A percentile compares a stretch with the other conserved stretches of the same genome.
These are phyloP conservation scores for Dipodomys merriami DNA, from an alignment of 2,113 vertebrate genomes.

Conservation along the genomic window DNA sequence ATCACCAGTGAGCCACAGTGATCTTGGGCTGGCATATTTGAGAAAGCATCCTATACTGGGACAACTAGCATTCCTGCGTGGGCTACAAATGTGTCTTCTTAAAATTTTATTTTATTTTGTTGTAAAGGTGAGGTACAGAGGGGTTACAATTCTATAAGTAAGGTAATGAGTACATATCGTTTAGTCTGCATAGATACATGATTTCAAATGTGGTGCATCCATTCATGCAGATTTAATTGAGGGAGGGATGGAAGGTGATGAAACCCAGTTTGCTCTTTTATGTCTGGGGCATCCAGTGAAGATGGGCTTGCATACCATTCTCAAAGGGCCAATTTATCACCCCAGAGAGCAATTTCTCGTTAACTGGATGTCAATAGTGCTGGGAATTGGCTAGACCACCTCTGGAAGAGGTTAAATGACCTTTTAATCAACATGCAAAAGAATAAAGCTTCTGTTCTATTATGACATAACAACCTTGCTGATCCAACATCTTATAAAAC, in stretches of 20 bases:
- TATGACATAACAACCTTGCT: slow-evolving; percentile 35
- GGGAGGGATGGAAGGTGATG: slow-evolving; percentile 28
- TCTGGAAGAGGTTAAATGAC: slow-evolving; percentile 78
- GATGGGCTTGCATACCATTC: slow-evolving; percentile 84
- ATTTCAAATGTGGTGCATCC: slow-evolving; percentile 79
- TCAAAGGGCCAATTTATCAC: slow-evolving; percentile 82
- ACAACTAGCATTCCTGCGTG: slow-evolving; percentile 80
- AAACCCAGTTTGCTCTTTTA: slow-evolving; percentile 80
- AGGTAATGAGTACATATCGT: background rate
- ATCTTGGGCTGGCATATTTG: slow-evolving; percentile 70
- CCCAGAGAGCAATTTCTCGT: slow-evolving; percentile 75
- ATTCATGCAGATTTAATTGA: slow-evolving; percentile 77
- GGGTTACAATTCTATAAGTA: no score
- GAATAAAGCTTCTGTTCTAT: slow-evolving; percentile 60
- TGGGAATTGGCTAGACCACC: slow-evolving; percentile 62
- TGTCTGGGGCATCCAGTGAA: slow-evolving; percentile 82
- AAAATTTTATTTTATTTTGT: no score
- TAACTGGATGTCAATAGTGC: slow-evolving; percentile 77
- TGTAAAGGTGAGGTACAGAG: no score
- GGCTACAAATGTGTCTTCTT: slow-evolving; percentile 75
- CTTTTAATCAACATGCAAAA: slow-evolving; percentile 71
- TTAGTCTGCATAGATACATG: slow-evolving; percentile 80
- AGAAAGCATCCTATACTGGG: slow-evolving; percentile 78
- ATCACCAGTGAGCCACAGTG: slow-evolving; percentile 62
- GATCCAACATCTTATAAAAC: slow-evolving; percentile 68